Percentiles rank a stretch among this genome's conserved stretches.
These are phyloP conservation scores for Pelecanoides urinatrix DNA, from an alignment of 2,113 vertebrate species.

Conservation along the genomic window DNA sequence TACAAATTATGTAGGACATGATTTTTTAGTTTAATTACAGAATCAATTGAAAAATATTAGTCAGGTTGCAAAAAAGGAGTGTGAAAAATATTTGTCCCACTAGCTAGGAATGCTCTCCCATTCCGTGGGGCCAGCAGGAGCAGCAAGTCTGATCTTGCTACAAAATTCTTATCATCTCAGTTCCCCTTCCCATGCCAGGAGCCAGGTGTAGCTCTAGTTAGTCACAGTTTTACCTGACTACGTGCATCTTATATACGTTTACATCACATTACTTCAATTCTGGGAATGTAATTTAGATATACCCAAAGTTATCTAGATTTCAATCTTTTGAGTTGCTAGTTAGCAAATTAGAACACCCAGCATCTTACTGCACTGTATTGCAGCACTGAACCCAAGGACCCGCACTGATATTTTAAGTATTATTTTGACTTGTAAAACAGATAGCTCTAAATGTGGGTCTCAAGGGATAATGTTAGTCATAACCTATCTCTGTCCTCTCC, in stretches of 20 bases:
- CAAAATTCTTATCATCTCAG: not conserved
- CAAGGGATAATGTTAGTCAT: not conserved
- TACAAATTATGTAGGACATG: not conserved
- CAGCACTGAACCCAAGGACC: not conserved
- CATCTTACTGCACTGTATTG: not conserved
- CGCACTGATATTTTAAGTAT: not conserved
- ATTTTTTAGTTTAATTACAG: not conserved
- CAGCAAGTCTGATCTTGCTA: not conserved
- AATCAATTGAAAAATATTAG: not conserved
- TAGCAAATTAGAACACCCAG: not conserved
- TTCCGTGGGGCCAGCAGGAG: not conserved
- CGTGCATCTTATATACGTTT: rapidly evolving
- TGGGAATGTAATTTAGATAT: not conserved
- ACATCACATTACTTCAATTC: not conserved
- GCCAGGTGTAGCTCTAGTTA: not conserved
- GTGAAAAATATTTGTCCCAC: not conserved
- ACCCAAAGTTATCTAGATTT: not conserved
- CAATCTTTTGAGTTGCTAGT: not conserved
- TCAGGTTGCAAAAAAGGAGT: not conserved
- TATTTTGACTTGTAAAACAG: not conserved
- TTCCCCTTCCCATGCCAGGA: not conserved
- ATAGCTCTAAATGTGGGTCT: not conserved
- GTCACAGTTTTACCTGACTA: not conserved
- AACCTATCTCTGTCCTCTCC: not conserved
- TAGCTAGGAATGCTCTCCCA: not conserved